Evolutionary conservation across 2,797 vertebrate species (phyloP), one percentile per base, ranked within the genome.

Genomic region (Manis pentadactyla): DNA sequence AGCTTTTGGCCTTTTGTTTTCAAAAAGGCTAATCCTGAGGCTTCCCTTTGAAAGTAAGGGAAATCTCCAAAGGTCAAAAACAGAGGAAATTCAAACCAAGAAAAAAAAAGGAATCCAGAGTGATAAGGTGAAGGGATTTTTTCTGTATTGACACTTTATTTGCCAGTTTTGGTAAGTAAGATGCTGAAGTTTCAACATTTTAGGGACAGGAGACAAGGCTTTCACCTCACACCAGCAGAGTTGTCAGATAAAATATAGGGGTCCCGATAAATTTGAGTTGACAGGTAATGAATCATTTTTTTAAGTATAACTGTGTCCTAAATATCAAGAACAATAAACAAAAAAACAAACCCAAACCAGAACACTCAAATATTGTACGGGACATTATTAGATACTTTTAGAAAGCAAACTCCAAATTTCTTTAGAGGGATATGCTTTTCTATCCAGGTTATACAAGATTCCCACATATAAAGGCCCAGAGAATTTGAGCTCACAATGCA

Each of bases 21-120:
- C n/a, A 59, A 51, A 73, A 87, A 92, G n/a, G 53, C 55, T 64
- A 83, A 71, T 51, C 39, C 31, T 49, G 87, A 93, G 18, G 79
- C 57, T 93, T 96, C 73, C 63, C 63, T 93, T 89, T 86, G 34
- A 94, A 93, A 96, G 39, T 29, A 46, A 95, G n/a, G 34, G 39
- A 63, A 79, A 91, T 37, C 27, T 88, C 57, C 11, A 82, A 59
- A 4, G 25, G 14, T 51, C 9, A 53, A 37, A 49, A 81, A 31
- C 17, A 0, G 61, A 89, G 69, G 34, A 96, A 92, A 90, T 34
- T 23, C 87, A 95, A 96, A 77, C 37, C 61, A 51, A 81, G 77
- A 71, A 53, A 75, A 39, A 49, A 93, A 83, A 13, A 0, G 6
- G 31, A 39, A 68, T 55, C 42, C 59, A 27, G 51, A 83, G 31